Base-by-base conservation (phyloP, 2,888 invertebrate species). In the Tipula vernalis region DNA sequence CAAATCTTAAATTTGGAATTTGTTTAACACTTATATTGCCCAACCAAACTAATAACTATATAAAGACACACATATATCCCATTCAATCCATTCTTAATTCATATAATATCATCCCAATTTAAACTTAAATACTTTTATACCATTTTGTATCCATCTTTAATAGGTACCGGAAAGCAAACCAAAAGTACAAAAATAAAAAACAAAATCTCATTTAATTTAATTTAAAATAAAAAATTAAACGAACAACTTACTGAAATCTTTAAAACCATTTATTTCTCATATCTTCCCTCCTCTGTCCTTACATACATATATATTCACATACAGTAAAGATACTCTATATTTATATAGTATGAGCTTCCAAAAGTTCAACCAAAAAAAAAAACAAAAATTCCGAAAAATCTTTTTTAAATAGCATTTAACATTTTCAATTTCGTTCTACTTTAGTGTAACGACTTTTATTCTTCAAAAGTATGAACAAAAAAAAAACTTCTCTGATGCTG, bases 361-460 rank as follows among this genome's bases (percentile, higher is more conserved):
- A 71, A 71, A 71, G 71, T 71, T 71, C 28, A 71, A 71, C 28
- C 71, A 71, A 71, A 28, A 71, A 12, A n/a, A 57, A 44, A 15
- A 15, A 15, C 3, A n/a, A 57, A 5, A 28, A 28, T 1, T 28
- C 28, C 0, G 28, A 57, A 57, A 57, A 28, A 71, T 71, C 3
- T 71, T 71, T 71, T 71, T 71, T 71, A 71, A 71, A 71, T 71
- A 71, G 71, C 71, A 71, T 71, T 71, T 71, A 71, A 71, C 71
- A 71, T 71, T 71, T 71, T 71, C 71, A 71, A 71, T 71, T 71
- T 71, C 71, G 18, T 71, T 71, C 71, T 71, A 71, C 71, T 71
- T 71, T 71, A 71, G 28, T 71, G 71, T 71, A 71, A 71, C 71
- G 71, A 71, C 71, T 71, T 71, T 71, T 71, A 71, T 28, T 71